phyloP scores from a whole-genome alignment of 1,140 invertebrate species.

The Trachymyrmex septentrionalis region DNA sequence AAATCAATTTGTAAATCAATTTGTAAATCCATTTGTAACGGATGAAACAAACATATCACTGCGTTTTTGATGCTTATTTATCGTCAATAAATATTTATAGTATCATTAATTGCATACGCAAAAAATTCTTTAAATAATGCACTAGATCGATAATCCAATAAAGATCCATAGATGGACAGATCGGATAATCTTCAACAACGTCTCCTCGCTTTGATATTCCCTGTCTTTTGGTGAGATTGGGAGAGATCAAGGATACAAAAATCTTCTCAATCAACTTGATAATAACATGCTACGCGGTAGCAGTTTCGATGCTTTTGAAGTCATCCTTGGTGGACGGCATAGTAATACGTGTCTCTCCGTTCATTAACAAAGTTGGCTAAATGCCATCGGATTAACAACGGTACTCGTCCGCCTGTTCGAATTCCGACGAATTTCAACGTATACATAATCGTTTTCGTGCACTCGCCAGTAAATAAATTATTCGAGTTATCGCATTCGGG shows the following conservation, averaged over 20 bases:
- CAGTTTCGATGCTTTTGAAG: slow-evolving; percentile 38
- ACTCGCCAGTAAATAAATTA: slow-evolving; percentile 52
- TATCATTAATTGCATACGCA: background rate
- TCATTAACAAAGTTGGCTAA: slow-evolving; percentile 59
- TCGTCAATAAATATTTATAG: slow-evolving; percentile 7
- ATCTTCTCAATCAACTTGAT: background rate
- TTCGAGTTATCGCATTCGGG: slow-evolving; percentile 17
- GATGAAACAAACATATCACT: background rate
- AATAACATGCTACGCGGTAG: slow-evolving; percentile 42
- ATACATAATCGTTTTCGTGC: slow-evolving; percentile 50
- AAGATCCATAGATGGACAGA: background rate
- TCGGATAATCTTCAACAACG: background rate
- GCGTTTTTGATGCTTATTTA: background rate
- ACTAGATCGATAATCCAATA: background rate
- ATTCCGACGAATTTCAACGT: slow-evolving; percentile 25
- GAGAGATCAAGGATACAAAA: slow-evolving; percentile 16
- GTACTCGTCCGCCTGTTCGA: background rate
- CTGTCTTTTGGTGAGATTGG: background rate
- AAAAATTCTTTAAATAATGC: background rate
- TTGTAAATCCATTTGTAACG: slow-evolving; percentile 1
- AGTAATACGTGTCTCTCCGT: slow-evolving; percentile 45
- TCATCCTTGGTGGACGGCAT: slow-evolving; percentile 54
- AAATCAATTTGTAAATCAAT: background rate
- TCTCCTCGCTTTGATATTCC: slow-evolving; percentile 3
- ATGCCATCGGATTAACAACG: slow-evolving; percentile 36